A percentile compares a stretch with the other conserved stretches of the same genome.
Evolutionary conservation across 2,888 invertebrate genomes (phyloP).

Genomic region (Hemaris fuciformis): DNA sequence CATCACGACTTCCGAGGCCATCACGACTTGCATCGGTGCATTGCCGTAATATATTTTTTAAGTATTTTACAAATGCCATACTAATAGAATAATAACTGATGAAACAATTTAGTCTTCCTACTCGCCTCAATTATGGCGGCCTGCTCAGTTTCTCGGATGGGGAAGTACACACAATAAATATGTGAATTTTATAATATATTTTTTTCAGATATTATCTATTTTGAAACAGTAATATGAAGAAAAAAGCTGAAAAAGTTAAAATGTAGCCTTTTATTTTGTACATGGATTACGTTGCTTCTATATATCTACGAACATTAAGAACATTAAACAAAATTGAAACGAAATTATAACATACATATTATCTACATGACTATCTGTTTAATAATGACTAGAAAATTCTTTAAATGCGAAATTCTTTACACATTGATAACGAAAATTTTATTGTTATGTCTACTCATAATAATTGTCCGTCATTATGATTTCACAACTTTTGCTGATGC

Average conservation of each 20-base stretch:
- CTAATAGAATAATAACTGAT: too few relatives aligned
- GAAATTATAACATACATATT: conserved; percentile 21
- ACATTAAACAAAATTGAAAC: conserved; percentile 16
- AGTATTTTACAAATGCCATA: too few relatives aligned
- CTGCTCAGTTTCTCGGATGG: too few relatives aligned
- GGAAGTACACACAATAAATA: too few relatives aligned
- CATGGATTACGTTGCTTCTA: conserved; percentile 2
- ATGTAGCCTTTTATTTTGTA: conserved; percentile 6
- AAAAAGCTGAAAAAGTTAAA: not conserved
- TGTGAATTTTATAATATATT: too few relatives aligned
- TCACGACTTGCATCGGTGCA: too few relatives aligned
- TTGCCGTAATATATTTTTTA: too few relatives aligned
- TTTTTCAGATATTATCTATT: too few relatives aligned
- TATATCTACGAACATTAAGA: not conserved
- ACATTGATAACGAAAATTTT: not conserved
- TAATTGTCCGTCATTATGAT: not conserved
- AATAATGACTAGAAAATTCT: not conserved
- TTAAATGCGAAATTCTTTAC: not conserved
- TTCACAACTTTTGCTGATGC: not conserved
- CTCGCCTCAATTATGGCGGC: too few relatives aligned
- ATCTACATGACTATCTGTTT: conserved; percentile 22
- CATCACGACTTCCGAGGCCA: too few relatives aligned
- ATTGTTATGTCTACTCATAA: not conserved
- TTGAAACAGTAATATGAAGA: too few relatives aligned
- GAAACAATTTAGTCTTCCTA: too few relatives aligned